These are phyloP conservation scores for Drosophila rellima DNA, from an alignment of 2,888 invertebrate genomes.

Conservation along the genomic window DNA sequence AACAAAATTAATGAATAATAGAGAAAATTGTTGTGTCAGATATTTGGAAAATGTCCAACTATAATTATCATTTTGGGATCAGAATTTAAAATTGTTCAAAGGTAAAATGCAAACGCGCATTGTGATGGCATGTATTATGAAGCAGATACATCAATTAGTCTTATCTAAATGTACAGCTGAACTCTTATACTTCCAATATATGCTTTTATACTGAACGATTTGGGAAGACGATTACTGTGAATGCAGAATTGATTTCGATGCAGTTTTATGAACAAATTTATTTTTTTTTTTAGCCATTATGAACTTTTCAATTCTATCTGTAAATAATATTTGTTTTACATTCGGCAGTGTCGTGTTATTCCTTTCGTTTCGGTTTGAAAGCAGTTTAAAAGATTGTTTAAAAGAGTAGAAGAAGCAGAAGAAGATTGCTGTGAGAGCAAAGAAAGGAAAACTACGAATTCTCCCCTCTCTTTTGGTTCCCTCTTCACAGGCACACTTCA, in stretches of 20 bases:
- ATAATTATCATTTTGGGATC: neutral
- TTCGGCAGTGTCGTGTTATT: neutral
- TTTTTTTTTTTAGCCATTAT: neutral
- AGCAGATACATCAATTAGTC: conserved; percentile 2
- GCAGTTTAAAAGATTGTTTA: neutral
- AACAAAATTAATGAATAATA: neutral
- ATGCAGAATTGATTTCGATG: neutral
- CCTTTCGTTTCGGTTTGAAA: neutral
- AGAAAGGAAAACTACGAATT: neutral
- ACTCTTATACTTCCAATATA: too few species aligned
- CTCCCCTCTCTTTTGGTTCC: neutral
- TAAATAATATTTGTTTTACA: neutral
- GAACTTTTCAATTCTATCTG: neutral
- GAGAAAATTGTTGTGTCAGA: neutral
- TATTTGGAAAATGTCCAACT: neutral
- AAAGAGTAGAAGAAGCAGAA: neutral
- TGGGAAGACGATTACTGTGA: too few species aligned
- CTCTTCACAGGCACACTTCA: conserved; percentile 7
- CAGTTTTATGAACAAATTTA: neutral
- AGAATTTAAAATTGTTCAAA: neutral
- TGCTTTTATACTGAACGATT: too few species aligned
- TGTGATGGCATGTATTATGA: neutral
- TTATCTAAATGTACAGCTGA: conserved; percentile 1
- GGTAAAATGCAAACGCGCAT: neutral
- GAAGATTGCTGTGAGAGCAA: conserved; percentile 5